Conservation (phyloP, 2,888 invertebrate genomes). For the Dynastes maya region DNA sequence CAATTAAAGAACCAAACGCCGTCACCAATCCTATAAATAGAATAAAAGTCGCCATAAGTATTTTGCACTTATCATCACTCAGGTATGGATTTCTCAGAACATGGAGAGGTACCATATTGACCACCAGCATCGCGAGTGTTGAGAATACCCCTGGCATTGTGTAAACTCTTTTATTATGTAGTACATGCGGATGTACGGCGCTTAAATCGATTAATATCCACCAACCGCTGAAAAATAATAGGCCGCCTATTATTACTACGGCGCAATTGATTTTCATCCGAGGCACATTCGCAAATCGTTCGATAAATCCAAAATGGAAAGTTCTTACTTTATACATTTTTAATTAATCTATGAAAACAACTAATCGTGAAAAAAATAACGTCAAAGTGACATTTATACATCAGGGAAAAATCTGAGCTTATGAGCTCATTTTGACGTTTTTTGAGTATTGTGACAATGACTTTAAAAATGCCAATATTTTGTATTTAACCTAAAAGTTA, state of each 20-base stretch:
- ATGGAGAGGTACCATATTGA: conserved; percentile 59
- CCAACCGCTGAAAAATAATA: conserved; percentile 62
- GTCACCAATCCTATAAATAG: conserved; percentile 60
- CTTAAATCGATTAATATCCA: conserved; percentile 63
- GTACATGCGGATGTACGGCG: conserved; percentile 51
- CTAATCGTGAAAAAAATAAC: too few species aligned
- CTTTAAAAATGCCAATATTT: too few species aligned
- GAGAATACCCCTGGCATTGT: conserved; percentile 59
- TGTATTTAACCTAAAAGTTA: too few species aligned
- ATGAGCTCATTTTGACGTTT: too few species aligned
- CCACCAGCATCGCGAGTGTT: conserved; percentile 58
- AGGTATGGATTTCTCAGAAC: conserved; percentile 55
- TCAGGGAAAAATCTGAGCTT: too few species aligned
- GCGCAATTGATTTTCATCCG: conserved; percentile 55
- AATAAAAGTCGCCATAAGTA: conserved; percentile 54
- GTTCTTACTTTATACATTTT: conserved; percentile 34
- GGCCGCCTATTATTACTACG: conserved; percentile 56
- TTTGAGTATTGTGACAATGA: too few species aligned
- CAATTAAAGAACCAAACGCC: conserved; percentile 62
- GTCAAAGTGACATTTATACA: too few species aligned
- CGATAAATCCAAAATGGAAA: conserved; percentile 25
- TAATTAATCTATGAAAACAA: background rate
- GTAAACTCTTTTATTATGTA: conserved; percentile 56
- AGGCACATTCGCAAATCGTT: conserved; percentile 40
- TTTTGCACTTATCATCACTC: conserved; percentile 54